These are phyloP conservation scores for Microhierax caerulescens DNA, from an alignment of 2,797 vertebrate species.

Conservation along the genomic window DNA sequence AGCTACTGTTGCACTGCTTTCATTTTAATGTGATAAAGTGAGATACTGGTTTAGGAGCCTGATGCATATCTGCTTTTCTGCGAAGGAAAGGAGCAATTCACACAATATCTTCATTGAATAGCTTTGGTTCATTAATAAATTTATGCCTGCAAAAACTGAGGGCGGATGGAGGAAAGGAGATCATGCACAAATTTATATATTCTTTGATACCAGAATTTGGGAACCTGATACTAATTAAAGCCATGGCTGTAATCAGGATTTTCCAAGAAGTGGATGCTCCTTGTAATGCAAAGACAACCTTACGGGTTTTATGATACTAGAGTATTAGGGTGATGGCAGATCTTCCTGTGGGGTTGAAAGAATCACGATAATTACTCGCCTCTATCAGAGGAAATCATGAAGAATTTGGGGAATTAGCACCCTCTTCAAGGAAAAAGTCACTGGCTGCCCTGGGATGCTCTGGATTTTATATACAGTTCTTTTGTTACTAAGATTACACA, in stretches of 20 bases:
- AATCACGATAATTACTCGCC: background rate
- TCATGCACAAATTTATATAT: background rate
- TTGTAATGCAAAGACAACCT: background rate
- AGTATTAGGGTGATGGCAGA: background rate
- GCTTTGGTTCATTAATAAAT: background rate
- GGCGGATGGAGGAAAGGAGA: background rate
- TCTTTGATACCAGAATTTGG: background rate
- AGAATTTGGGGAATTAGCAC: conserved; percentile 3
- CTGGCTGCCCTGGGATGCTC: background rate
- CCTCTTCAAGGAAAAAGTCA: conserved; percentile 8
- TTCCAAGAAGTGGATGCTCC: background rate
- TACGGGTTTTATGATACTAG: background rate
- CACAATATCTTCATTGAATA: background rate
- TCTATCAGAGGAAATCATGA: background rate
- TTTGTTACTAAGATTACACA: conserved; percentile 5
- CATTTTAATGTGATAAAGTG: background rate
- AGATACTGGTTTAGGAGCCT: background rate
- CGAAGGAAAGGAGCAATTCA: background rate
- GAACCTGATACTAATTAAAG: background rate
- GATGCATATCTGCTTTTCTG: background rate
- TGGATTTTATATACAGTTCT: background rate
- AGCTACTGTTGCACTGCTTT: background rate
- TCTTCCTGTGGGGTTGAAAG: background rate
- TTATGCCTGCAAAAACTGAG: background rate
- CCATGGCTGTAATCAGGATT: background rate